A percentile compares a stretch with the other conserved stretches of the same genome.
Evolutionary conservation across 2,113 vertebrate species (phyloP).

Genomic region (Actenoides hombroni): DNA sequence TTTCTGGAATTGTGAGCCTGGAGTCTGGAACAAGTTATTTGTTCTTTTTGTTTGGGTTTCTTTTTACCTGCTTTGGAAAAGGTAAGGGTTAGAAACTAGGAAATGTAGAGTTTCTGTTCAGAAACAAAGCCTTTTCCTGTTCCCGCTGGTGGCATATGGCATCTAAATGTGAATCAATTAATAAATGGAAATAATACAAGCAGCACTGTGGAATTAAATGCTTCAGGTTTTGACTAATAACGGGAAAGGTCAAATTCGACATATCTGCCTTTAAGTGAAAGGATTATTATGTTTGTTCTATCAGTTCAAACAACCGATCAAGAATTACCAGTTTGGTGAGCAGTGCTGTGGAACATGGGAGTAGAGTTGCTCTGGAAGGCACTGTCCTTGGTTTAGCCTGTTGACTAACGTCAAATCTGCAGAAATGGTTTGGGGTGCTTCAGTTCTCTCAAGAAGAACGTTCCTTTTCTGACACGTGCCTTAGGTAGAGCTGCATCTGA

Average conservation of each 20-base stretch:
- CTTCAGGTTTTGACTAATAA: background rate
- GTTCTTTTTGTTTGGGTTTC: background rate
- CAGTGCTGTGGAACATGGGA: fast-evolving
- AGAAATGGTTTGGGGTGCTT: background rate
- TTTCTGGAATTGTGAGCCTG: background rate
- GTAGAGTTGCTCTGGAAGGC: background rate
- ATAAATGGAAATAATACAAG: background rate
- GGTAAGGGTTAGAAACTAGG: background rate
- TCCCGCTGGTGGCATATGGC: background rate
- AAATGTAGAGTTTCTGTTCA: background rate
- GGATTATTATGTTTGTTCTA: background rate
- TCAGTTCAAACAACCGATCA: background rate
- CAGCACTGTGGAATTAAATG: background rate
- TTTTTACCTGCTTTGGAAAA: background rate
- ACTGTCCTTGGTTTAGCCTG: background rate
- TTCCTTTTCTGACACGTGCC: background rate
- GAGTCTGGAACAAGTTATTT: background rate
- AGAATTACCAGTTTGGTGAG: background rate
- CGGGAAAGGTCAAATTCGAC: background rate
- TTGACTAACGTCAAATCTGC: background rate
- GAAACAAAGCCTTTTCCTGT: background rate
- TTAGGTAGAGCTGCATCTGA: background rate
- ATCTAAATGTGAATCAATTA: background rate
- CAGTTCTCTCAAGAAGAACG: background rate
- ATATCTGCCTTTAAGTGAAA: background rate